phyloP scores from a whole-genome alignment of 2,888 invertebrate genomes.

The Hypolimnas misippus region DNA sequence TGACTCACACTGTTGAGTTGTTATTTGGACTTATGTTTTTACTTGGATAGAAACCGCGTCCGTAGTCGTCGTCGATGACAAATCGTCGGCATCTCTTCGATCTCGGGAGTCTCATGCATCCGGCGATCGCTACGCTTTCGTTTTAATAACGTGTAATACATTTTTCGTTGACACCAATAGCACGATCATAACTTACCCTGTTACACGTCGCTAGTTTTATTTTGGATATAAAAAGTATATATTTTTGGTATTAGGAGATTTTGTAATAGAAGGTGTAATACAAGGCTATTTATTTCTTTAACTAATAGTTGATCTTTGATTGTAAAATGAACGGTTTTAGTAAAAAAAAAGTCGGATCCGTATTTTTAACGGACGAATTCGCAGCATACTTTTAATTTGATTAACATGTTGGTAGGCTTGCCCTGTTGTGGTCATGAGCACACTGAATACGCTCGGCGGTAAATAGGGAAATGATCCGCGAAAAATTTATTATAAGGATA shows the following conservation, averaged over 20 bases:
- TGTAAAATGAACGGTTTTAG: slow-evolving; percentile 13
- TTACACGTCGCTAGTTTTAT: neutral
- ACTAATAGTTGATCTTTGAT: no score
- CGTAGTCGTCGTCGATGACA: slow-evolving; percentile 54
- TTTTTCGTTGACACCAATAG: slow-evolving; percentile 1
- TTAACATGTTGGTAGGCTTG: slow-evolving; percentile 31
- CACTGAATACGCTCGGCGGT: slow-evolving; percentile 28
- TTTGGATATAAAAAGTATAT: no score
- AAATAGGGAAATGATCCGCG: slow-evolving; percentile 34
- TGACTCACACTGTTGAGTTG: slow-evolving; percentile 79
- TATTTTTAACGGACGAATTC: slow-evolving; percentile 22
- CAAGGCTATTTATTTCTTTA: no score
- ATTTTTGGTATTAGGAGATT: no score
- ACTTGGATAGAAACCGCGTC: slow-evolving; percentile 43
- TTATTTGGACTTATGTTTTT: slow-evolving; percentile 59
- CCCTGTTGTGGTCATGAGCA: slow-evolving; percentile 31
- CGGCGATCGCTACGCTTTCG: neutral
- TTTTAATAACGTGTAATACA: slow-evolving; percentile 1
- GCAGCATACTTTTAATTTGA: slow-evolving; percentile 33
- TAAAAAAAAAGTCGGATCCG: slow-evolving; percentile 18
- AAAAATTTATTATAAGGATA: slow-evolving; percentile 34
- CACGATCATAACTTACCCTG: neutral
- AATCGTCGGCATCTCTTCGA: slow-evolving; percentile 54
- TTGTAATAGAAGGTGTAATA: no score
- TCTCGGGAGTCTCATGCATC: slow-evolving; percentile 10